Percentiles rank a stretch among this genome's conserved stretches.
These are phyloP conservation scores for Ctenosaura bakeri DNA, from an alignment of 2,797 vertebrate genomes.

Conservation along the genomic window DNA sequence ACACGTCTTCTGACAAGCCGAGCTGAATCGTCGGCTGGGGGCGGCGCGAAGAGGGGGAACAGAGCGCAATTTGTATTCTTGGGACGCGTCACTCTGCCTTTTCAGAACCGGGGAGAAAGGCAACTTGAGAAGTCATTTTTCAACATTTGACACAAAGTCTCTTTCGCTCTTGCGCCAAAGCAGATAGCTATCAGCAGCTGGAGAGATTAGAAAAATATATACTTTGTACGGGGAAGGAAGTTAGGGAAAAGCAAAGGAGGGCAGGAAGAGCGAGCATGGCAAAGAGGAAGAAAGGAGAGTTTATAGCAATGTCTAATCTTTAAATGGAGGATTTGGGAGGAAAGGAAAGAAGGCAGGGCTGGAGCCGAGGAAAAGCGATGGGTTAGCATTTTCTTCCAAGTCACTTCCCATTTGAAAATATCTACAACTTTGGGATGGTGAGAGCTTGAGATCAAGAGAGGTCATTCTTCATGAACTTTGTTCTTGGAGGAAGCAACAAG, in stretches of 20 bases:
- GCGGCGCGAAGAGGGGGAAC: background rate
- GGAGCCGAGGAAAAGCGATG: too few species aligned
- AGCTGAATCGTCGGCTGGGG: background rate
- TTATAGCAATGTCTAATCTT: background rate
- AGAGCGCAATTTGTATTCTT: conserved; percentile 72
- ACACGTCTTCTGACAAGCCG: conserved; percentile 42
- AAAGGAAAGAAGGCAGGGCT: background rate
- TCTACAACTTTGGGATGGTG: background rate
- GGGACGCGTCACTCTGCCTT: conserved; percentile 57
- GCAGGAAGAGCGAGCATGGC: accelerated
- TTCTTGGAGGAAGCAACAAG: too few species aligned
- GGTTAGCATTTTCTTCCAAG: too few species aligned
- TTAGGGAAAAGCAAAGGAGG: background rate
- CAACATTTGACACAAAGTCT: conserved; percentile 79
- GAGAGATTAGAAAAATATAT: conserved; percentile 73
- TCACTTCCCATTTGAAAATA: background rate
- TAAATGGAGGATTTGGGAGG: background rate
- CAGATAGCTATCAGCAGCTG: conserved; percentile 78
- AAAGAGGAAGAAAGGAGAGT: background rate
- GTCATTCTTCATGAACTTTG: too few species aligned
- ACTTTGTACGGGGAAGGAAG: conserved; percentile 68
- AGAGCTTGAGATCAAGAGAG: background rate
- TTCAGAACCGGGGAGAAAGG: conserved; percentile 73
- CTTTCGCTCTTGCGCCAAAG: conserved; percentile 71
- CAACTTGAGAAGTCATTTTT: conserved; percentile 80